phyloP scores from a whole-genome alignment of 2,797 vertebrate genomes.

The Paedocypris micromegethes region DNA sequence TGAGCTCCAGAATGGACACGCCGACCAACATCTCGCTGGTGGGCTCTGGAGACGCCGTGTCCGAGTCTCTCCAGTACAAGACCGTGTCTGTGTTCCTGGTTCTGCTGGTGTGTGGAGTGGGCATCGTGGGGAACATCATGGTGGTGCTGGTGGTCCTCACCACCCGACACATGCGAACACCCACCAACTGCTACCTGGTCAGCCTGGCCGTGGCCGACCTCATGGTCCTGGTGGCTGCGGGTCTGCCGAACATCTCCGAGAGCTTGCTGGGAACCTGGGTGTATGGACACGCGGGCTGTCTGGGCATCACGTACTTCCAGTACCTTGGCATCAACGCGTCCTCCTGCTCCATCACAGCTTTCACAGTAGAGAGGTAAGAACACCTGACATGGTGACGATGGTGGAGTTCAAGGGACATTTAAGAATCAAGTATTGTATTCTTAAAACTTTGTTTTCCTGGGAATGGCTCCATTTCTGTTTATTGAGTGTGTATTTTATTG shows the following conservation, averaged over 20 bases:
- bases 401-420: neutral
- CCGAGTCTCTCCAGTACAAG: slow-evolving; percentile 68
- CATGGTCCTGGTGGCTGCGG: slow-evolving; percentile 72
- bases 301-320: slow-evolving; percentile 78
- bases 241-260: slow-evolving; percentile 73
- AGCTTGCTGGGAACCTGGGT: slow-evolving; percentile 74
- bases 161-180: slow-evolving; percentile 72
- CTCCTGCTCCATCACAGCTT: slow-evolving; percentile 79
- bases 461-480: no score
- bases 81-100: slow-evolving; percentile 73
- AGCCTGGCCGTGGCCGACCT: slow-evolving; percentile 78
- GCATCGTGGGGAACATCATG: slow-evolving; percentile 78
- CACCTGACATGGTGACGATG: neutral
- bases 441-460: neutral
- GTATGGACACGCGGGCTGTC: slow-evolving; percentile 70
- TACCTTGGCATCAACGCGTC: slow-evolving; percentile 81
- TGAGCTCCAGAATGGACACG: slow-evolving; percentile 62
- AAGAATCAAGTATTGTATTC: neutral
- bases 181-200: slow-evolving; percentile 80
- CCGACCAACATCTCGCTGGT: slow-evolving; percentile 70
- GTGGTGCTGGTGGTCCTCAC: slow-evolving; percentile 77
- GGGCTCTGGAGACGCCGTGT: slow-evolving; percentile 45
- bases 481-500: no score
- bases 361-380: slow-evolving; percentile 75
- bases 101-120: slow-evolving; percentile 69